phyloP scores from a whole-genome alignment of 2,113 vertebrate genomes.

The Perognathus longimembris region DNA sequence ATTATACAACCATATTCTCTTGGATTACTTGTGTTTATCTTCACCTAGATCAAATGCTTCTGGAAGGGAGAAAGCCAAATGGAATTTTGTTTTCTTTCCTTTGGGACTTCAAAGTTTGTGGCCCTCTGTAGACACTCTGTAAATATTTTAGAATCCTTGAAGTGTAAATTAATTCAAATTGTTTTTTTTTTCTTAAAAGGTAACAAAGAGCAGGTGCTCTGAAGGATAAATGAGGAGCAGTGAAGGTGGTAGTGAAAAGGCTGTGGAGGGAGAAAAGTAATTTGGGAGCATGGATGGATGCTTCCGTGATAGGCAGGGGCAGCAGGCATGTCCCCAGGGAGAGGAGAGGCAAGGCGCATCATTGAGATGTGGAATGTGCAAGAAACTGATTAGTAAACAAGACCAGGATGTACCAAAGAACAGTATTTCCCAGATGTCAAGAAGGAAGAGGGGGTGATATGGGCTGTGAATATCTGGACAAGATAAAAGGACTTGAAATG shows the following conservation, averaged over 20 bases:
- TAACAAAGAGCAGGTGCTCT: slow-evolving; percentile 22
- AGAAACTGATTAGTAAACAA: slow-evolving; percentile 20
- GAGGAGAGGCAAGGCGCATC: not conserved
- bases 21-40: not conserved
- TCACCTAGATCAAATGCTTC: slow-evolving; percentile 47
- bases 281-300: slow-evolving; percentile 19
- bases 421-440: not conserved
- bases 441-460: not conserved
- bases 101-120: slow-evolving; percentile 50
- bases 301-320: slow-evolving; percentile 18
- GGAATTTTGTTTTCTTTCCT: slow-evolving; percentile 52
- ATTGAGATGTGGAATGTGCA: not conserved
- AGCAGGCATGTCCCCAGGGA: not conserved
- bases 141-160: slow-evolving; percentile 74
- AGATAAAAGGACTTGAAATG: slow-evolving; percentile 39
- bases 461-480: not conserved
- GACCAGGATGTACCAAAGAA: not conserved
- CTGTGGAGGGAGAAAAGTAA: slow-evolving; percentile 28
- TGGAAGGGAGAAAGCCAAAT: slow-evolving; percentile 52
- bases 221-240: not conserved
- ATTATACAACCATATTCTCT: not conserved
- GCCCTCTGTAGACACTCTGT: slow-evolving; percentile 52
- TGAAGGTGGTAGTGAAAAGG: not conserved
- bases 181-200: slow-evolving; percentile 47
- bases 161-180: slow-evolving; percentile 72